Evolutionary conservation across 2,797 vertebrate species (phyloP).

Genomic region (Oreonectes daqikongensis): DNA sequence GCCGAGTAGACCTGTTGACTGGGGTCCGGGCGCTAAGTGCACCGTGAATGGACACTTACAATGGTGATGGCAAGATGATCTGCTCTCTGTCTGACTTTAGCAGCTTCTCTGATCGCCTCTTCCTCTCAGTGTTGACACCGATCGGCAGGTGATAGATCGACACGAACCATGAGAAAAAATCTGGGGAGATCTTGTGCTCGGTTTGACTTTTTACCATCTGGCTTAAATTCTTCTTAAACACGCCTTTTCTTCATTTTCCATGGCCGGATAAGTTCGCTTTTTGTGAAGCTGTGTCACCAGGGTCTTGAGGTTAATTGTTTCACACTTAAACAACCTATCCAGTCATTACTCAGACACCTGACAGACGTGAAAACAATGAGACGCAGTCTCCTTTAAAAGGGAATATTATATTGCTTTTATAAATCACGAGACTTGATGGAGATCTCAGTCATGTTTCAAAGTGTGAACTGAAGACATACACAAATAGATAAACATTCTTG

Average conservation of each 20-base stretch:
- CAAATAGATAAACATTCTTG: too few species aligned
- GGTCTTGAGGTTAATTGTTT: conserved; percentile 39
- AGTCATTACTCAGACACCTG: conserved; percentile 32
- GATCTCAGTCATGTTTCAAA: too few species aligned
- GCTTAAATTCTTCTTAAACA: conserved; percentile 19
- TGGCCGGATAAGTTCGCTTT: background rate
- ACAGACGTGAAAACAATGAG: background rate
- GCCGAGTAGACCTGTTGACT: conserved; percentile 63
- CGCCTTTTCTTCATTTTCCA: background rate
- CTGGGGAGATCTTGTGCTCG: background rate
- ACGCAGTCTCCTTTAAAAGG: background rate
- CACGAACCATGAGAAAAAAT: conserved; percentile 19
- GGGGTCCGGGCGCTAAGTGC: conserved; percentile 75
- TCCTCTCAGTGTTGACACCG: conserved; percentile 38
- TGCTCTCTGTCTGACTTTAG: conserved; percentile 55
- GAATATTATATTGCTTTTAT: background rate
- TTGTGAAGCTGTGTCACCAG: conserved; percentile 5
- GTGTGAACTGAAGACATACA: too few species aligned
- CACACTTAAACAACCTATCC: conserved; percentile 40
- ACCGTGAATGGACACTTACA: conserved; percentile 66
- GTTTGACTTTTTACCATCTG: conserved; percentile 32
- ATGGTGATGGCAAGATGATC: conserved; percentile 77
- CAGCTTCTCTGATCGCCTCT: conserved; percentile 47
- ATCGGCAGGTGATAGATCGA: conserved; percentile 51
- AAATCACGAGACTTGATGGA: too few species aligned